Conservation (phyloP, 1,140 invertebrate genomes). For the Nasonia longicornis region DNA sequence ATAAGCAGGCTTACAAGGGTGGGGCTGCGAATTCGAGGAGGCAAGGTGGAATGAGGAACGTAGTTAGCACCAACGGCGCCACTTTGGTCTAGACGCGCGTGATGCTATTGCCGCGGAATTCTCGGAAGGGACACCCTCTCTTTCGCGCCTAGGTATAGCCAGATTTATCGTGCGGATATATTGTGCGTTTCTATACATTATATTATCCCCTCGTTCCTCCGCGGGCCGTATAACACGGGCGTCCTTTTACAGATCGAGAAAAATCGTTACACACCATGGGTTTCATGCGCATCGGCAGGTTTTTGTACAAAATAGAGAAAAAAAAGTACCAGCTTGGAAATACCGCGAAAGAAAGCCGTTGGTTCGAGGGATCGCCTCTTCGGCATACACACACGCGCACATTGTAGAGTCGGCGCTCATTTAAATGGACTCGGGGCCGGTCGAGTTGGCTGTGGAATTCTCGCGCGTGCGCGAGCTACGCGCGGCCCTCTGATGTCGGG, state of each 20-base stretch:
- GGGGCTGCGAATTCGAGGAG: not conserved
- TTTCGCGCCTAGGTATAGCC: not conserved
- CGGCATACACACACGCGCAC: too few relatives aligned
- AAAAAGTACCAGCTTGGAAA: not conserved
- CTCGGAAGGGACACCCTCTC: slow-evolving; percentile 52
- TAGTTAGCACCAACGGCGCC: slow-evolving; percentile 57
- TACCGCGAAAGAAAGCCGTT: not conserved
- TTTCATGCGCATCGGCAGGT: too few relatives aligned
- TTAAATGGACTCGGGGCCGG: not conserved
- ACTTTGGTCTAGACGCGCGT: slow-evolving; percentile 55
- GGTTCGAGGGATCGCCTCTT: not conserved
- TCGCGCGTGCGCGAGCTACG: too few relatives aligned
- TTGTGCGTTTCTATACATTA: too few relatives aligned
- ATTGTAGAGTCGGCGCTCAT: not conserved
- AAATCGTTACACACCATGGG: too few relatives aligned
- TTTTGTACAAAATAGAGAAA: not conserved
- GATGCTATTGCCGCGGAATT: slow-evolving; percentile 40
- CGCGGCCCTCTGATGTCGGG: not conserved
- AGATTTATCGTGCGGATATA: too few relatives aligned
- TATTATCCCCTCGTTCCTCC: too few relatives aligned
- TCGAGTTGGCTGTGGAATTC: slow-evolving; percentile 6
- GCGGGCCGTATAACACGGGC: too few relatives aligned
- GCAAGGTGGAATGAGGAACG: slow-evolving; percentile 41
- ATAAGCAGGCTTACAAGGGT: not conserved
- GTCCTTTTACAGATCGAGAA: too few relatives aligned